These are phyloP conservation scores for Epsilonema sp. DNA, from an alignment of 2,888 invertebrate species.

Conservation along the genomic window DNA sequence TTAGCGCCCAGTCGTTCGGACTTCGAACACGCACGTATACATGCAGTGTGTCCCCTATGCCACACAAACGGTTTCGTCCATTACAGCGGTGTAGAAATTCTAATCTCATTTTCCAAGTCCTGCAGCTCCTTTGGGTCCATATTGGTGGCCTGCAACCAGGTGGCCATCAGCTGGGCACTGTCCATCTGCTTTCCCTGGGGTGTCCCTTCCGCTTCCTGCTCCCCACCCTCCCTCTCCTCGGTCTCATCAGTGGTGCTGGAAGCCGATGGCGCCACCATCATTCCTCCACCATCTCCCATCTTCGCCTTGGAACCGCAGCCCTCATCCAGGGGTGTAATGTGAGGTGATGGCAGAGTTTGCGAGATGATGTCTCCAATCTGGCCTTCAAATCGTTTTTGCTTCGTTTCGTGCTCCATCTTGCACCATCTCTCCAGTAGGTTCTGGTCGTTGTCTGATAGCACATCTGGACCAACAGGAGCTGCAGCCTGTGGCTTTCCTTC, in stretches of 20 bases:
- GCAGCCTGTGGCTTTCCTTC: neutral
- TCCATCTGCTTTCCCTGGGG: neutral
- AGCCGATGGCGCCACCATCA: too few species aligned
- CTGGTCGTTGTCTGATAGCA: conserved; percentile 23
- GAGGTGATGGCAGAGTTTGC: conserved; percentile 2
- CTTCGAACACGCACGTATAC: too few species aligned
- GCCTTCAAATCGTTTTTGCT: conserved; percentile 5
- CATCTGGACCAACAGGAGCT: neutral
- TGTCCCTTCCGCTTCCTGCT: neutral
- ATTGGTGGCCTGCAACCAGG: conserved; percentile 6
- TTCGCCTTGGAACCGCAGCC: too few species aligned
- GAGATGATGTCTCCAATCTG: conserved; percentile 7
- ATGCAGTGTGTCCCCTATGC: too few species aligned
- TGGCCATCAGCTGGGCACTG: conserved; percentile 8
- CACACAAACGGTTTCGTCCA: neutral
- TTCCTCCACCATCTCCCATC: too few species aligned
- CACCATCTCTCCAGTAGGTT: conserved; percentile 28
- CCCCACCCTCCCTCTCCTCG: neutral
- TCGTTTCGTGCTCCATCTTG: conserved; percentile 23
- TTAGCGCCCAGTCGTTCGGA: too few species aligned
- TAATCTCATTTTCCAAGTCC: conserved; percentile 3
- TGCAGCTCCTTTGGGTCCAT: conserved; percentile 2
- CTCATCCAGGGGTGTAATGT: too few species aligned
- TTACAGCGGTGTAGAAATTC: neutral
- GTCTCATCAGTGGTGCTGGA: too few species aligned